These are phyloP conservation scores for Crioceris asparagi DNA, from an alignment of 2,888 invertebrate genomes.

Conservation along the genomic window DNA sequence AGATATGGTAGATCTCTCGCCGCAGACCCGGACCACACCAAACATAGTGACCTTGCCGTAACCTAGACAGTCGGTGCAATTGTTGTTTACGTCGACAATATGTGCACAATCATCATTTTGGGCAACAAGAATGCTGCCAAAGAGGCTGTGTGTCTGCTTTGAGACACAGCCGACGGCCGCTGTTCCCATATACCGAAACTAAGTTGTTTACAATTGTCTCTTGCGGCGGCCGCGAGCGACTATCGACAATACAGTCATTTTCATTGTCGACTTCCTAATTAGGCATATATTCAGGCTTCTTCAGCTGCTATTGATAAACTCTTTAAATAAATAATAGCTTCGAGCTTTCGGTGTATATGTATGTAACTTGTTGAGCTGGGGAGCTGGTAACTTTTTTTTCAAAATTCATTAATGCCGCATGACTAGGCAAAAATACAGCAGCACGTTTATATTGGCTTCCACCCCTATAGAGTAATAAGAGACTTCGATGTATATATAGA, in stretches of 20 bases:
- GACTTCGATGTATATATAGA: no score
- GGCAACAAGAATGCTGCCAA: conserved; percentile 30
- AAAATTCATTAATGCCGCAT: background rate
- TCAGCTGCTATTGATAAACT: conserved; percentile 1
- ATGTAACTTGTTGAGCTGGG: conserved; percentile 2
- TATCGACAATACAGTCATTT: conserved; percentile 17
- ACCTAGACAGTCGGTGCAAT: conserved; percentile 22
- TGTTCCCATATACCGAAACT: conserved; percentile 1
- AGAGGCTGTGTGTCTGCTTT: background rate
- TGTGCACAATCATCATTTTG: conserved; percentile 36
- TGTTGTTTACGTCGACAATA: conserved; percentile 35
- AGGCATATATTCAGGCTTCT: conserved; percentile 16
- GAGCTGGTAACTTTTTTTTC: conserved; percentile 2
- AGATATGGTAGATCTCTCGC: background rate
- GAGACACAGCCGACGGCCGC: background rate
- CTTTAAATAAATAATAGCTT: conserved; percentile 4
- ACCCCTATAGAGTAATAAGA: no score
- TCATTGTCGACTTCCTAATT: conserved; percentile 20
- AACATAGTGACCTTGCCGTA: conserved; percentile 34
- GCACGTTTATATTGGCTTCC: background rate
- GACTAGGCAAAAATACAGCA: conserved; percentile 1
- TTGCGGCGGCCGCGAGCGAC: background rate
- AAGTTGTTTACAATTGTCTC: conserved; percentile 1
- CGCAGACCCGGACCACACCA: conserved; percentile 28
- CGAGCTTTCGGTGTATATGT: background rate